These are phyloP conservation scores for Ornithoptera priamus DNA, from an alignment of 2,888 invertebrate species.

Conservation along the genomic window DNA sequence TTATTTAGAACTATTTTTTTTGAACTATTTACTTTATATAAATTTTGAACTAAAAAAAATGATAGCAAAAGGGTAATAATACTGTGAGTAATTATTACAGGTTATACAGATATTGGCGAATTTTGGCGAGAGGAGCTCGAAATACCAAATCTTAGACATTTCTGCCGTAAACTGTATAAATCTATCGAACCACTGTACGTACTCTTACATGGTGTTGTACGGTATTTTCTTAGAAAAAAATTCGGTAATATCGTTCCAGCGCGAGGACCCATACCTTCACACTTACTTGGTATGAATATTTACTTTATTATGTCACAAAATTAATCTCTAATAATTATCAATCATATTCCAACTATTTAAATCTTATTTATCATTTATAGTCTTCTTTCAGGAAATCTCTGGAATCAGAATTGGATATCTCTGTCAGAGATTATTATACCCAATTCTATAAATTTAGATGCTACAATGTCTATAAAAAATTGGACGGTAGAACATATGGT, in stretches of 20 bases:
- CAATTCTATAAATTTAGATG: slow-evolving; percentile 70
- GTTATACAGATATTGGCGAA: slow-evolving; percentile 82
- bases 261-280: slow-evolving; percentile 83
- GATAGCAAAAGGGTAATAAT: too few species aligned
- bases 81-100: slow-evolving; percentile 51
- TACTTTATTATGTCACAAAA: background rate
- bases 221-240: slow-evolving; percentile 78
- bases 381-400: slow-evolving; percentile 70
- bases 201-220: slow-evolving; percentile 85
- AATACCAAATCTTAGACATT: slow-evolving; percentile 74
- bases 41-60: too few species aligned
- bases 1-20: too few species aligned
- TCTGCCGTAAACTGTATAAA: slow-evolving; percentile 77
- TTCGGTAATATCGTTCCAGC: slow-evolving; percentile 79
- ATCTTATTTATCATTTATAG: background rate
- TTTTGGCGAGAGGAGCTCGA: slow-evolving; percentile 84
- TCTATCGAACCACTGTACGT: slow-evolving; percentile 83
- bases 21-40: too few species aligned
- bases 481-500: slow-evolving; percentile 82
- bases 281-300: slow-evolving; percentile 80
- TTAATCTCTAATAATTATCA: background rate
- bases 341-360: background rate
- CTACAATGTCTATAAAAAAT: slow-evolving; percentile 72
- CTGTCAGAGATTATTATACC: slow-evolving; percentile 80
- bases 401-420: slow-evolving; percentile 86